A percentile compares a stretch with the other conserved stretches of the same genome.
Evolutionary conservation across 2,888 invertebrate species (phyloP).

Genomic region (Lycocerus yunnanus): DNA sequence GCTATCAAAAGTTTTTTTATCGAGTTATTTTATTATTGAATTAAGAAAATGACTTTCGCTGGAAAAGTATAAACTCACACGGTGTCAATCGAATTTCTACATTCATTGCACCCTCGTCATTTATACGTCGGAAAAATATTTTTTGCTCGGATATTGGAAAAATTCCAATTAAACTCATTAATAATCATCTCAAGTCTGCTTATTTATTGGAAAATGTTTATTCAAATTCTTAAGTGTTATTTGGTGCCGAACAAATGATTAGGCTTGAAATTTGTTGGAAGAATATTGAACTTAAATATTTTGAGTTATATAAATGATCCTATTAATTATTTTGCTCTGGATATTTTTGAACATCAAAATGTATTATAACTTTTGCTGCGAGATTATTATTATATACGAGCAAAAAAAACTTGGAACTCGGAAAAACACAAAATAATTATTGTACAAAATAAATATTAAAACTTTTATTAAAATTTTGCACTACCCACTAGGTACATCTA

Average conservation of each 20-base stretch:
- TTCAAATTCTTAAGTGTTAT: background rate
- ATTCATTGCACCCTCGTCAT: background rate
- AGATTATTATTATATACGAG: no score
- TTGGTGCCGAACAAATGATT: background rate
- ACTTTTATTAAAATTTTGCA: no score
- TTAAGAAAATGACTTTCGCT: background rate
- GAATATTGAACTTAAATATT: background rate
- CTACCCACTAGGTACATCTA: no score
- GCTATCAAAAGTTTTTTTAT: background rate
- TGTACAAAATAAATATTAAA: background rate
- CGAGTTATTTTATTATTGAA: background rate
- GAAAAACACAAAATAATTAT: background rate
- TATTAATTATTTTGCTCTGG: background rate
- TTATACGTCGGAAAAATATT: background rate
- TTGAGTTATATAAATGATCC: background rate
- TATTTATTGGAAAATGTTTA: background rate
- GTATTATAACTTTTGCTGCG: no score
- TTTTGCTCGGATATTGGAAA: background rate
- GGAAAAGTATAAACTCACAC: background rate
- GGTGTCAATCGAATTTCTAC: background rate
- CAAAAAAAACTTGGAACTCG: background rate
- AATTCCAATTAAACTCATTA: background rate
- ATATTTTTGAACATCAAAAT: background rate
- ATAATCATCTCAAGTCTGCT: background rate
- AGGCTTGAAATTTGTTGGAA: background rate